These are phyloP conservation scores for Sycon ciliatum DNA, from an alignment of 37 sponge, comb jelly and placozoan species.

Conservation along the genomic window DNA sequence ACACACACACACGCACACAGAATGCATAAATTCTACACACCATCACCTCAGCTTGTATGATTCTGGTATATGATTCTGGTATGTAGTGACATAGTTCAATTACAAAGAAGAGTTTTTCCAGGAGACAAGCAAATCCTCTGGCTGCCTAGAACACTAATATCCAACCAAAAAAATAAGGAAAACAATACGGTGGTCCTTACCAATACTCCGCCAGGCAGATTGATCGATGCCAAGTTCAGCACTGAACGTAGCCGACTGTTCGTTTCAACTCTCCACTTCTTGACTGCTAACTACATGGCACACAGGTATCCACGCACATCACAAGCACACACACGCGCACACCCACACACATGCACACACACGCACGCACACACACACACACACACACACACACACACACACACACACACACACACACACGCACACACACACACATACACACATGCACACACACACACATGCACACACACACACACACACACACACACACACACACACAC, in stretches of 20 bases:
- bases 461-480: conserved; percentile 10
- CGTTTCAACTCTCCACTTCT: conserved; percentile 91
- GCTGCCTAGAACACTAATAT: background rate
- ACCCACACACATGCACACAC: conserved; percentile 12
- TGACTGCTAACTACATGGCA: conserved; percentile 42
- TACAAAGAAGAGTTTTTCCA: too few relatives aligned
- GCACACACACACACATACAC: conserved; percentile 39
- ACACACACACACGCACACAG: conserved; percentile 1
- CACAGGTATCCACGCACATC: background rate
- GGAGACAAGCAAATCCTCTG: too few relatives aligned
- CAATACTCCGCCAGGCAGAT: conserved; percentile 86
- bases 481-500: background rate
- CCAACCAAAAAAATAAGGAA: background rate
- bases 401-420: conserved; percentile 31
- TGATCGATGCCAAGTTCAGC: conserved; percentile 81
- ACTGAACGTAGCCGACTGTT: conserved; percentile 75
- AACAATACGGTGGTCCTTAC: conserved; percentile 22
- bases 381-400: conserved; percentile 11
- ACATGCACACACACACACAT: conserved; percentile 22
- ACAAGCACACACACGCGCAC: too few relatives aligned
- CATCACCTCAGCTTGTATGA: too few relatives aligned
- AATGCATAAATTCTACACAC: too few relatives aligned
- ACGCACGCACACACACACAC: conserved; percentile 10
- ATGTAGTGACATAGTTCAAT: too few relatives aligned
- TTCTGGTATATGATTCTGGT: too few relatives aligned